Evolutionary conservation across 2,888 invertebrate genomes (phyloP).

Genomic region (Chymomyza procnemis): DNA sequence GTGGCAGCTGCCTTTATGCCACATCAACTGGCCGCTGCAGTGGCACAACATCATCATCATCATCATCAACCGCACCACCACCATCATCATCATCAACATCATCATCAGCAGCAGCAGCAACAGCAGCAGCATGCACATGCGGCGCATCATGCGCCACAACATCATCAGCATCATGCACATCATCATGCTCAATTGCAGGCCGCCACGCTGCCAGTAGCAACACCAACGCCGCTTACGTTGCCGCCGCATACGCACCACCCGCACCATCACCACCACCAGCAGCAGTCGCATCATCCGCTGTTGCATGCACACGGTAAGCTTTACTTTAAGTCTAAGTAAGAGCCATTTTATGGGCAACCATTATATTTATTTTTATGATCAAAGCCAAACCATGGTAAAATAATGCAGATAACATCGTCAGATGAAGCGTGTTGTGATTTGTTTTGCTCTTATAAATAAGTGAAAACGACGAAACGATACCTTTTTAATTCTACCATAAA

Average conservation of each 20-base stretch:
- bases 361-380: too few relatives aligned
- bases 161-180: conserved; percentile 27
- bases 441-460: too few relatives aligned
- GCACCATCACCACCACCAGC: neutral
- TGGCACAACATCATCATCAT: conserved; percentile 59
- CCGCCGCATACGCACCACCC: conserved; percentile 39
- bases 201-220: conserved; percentile 30
- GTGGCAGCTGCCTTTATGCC: conserved; percentile 92
- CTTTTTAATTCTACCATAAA: too few relatives aligned
- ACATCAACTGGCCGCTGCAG: conserved; percentile 82
- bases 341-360: neutral
- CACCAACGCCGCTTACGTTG: conserved; percentile 38
- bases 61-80: conserved; percentile 30
- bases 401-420: too few relatives aligned
- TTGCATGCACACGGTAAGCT: conserved; percentile 78
- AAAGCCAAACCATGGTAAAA: too few relatives aligned
- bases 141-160: conserved; percentile 34
- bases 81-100: conserved; percentile 28
- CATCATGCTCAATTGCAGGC: conserved; percentile 33
- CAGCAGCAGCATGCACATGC: conserved; percentile 26
- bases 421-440: too few relatives aligned
- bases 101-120: conserved; percentile 24
- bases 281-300: conserved; percentile 70
- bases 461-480: too few relatives aligned
- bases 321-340: neutral